Conservation (phyloP, 2,113 vertebrate species). For the Tachuris rubrigastra region DNA sequence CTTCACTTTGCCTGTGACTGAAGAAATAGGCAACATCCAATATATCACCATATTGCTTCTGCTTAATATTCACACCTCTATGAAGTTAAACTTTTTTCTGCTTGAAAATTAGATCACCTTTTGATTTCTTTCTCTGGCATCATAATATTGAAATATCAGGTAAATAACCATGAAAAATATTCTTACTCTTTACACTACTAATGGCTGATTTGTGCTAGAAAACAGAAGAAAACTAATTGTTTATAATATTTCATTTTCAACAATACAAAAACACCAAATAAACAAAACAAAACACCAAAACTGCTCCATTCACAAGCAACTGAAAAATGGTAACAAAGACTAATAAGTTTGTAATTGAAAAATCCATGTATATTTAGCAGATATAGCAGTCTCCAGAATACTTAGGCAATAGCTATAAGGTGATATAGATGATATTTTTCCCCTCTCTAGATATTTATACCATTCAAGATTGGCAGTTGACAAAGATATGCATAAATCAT, state of each 20-base stretch:
- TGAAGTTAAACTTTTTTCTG: neutral
- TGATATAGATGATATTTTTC: neutral
- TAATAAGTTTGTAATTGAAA: accelerated
- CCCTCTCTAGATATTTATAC: accelerated
- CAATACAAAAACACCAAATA: neutral
- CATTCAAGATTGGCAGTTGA: neutral
- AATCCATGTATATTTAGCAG: neutral
- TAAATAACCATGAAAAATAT: neutral
- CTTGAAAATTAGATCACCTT: neutral
- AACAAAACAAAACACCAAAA: too few relatives aligned
- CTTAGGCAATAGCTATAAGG: neutral
- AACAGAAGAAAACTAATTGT: neutral
- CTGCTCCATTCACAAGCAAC: neutral
- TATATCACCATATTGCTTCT: neutral
- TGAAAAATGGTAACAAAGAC: neutral
- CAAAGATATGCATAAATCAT: neutral
- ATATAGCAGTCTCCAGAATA: neutral
- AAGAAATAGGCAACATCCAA: neutral
- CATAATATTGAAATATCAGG: neutral
- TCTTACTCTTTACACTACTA: neutral
- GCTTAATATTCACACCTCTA: neutral
- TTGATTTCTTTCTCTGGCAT: neutral
- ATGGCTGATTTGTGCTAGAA: neutral
- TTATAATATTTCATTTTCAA: neutral
- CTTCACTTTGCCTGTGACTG: neutral